Conservation (phyloP, 2,888 invertebrate genomes). For the Biston betularia region DNA sequence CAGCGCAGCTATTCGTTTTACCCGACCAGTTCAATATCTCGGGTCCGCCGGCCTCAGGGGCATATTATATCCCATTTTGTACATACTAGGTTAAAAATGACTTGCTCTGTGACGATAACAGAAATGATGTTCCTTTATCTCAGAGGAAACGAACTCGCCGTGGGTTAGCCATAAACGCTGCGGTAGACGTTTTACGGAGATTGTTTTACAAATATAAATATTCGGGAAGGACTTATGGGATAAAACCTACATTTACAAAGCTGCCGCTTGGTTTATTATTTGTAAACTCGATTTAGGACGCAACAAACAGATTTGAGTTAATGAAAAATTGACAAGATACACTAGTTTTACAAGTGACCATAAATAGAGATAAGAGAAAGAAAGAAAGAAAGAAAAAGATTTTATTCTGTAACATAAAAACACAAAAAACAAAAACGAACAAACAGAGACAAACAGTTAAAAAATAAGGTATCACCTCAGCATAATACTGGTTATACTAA, state of each 20-base stretch:
- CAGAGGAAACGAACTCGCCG: constrained; percentile 59
- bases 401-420: too few species aligned
- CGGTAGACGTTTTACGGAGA: constrained; percentile 37
- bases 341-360: too few species aligned
- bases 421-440: too few species aligned
- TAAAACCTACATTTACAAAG: constrained; percentile 2
- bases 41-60: constrained; percentile 68
- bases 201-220: constrained; percentile 37
- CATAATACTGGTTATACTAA: too few species aligned
- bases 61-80: constrained; percentile 67
- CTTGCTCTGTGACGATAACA: constrained; percentile 71
- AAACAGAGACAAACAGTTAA: too few species aligned
- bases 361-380: too few species aligned
- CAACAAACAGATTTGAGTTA: not conserved
- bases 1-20: constrained; percentile 61
- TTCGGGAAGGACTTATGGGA: constrained; percentile 20
- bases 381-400: too few species aligned
- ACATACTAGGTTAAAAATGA: constrained; percentile 72
- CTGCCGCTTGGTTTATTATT: constrained; percentile 13
- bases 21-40: constrained; percentile 66
- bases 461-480: too few species aligned
- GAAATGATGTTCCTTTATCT: constrained; percentile 70
- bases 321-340: not conserved
- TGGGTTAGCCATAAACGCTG: constrained; percentile 46
- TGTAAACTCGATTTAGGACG: not conserved